Conservation (phyloP, 2,113 vertebrate species). For the Lepus europaeus region DNA sequence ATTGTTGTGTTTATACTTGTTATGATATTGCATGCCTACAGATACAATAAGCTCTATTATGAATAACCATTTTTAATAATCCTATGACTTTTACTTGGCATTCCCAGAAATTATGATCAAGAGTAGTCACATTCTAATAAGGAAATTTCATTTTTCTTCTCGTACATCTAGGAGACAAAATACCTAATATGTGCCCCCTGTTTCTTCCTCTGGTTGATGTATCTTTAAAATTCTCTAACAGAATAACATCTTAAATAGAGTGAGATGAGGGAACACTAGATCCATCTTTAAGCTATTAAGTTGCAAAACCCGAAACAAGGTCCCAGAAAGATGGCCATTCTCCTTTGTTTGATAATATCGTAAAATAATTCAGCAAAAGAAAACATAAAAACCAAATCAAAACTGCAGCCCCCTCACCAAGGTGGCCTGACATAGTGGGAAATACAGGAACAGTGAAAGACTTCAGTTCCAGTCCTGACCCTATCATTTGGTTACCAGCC, state of each 20-base stretch:
- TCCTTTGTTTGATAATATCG: background rate
- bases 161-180: background rate
- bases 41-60: background rate
- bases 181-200: background rate
- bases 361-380: background rate
- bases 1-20: background rate
- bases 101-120: background rate
- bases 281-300: conserved; percentile 29
- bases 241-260: conserved; percentile 27
- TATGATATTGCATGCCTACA: background rate
- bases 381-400: background rate
- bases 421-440: no score
- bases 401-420: background rate
- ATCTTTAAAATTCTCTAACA: background rate
- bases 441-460: background rate
- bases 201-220: background rate
- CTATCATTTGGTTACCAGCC: no score
- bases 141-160: conserved; percentile 31
- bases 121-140: conserved; percentile 12
- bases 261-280: background rate
- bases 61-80: background rate
- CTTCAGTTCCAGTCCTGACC: no score
- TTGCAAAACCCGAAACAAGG: background rate
- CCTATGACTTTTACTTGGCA: background rate
- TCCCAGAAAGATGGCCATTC: background rate